A percentile compares a stretch with the other conserved stretches of the same genome.
Evolutionary conservation across 2,888 invertebrate species (phyloP).

Genomic region (Scaeva pyrastri): DNA sequence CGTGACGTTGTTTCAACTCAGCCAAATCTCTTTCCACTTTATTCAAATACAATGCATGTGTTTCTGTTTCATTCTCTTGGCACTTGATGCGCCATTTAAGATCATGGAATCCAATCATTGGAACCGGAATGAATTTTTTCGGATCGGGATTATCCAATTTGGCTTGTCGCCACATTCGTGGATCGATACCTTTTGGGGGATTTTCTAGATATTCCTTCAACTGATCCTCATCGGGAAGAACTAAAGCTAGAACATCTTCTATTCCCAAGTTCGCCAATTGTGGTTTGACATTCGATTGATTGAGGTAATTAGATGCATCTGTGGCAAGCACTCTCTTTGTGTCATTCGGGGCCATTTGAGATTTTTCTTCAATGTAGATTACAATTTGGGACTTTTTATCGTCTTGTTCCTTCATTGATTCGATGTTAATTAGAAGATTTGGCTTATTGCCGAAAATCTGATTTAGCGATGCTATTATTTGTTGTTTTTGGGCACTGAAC

Average conservation of each 20-base stretch:
- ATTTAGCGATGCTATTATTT: conserved; percentile 87
- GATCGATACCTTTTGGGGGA: conserved; percentile 96
- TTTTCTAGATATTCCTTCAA: conserved; percentile 94
- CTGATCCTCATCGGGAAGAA: conserved; percentile 91
- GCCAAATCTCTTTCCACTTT: conserved; percentile 91
- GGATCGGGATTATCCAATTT: conserved; percentile 98
- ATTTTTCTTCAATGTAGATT: conserved; percentile 90
- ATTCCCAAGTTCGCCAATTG: conserved; percentile 91
- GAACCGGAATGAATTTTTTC: conserved; percentile 94
- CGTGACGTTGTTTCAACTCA: conserved; percentile 91
- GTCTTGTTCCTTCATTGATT: conserved; percentile 90
- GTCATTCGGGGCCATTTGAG: conserved; percentile 86
- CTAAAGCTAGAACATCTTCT: conserved; percentile 88
- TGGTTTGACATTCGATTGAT: conserved; percentile 88
- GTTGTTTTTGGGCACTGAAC: conserved; percentile 88
- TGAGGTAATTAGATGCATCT: conserved; percentile 89
- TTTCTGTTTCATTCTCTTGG: conserved; percentile 92
- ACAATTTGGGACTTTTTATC: conserved; percentile 92
- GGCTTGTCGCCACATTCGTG: conserved; percentile 97
- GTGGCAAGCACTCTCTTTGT: conserved; percentile 89
- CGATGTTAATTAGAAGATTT: conserved; percentile 91
- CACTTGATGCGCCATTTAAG: conserved; percentile 91
- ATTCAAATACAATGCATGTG: conserved; percentile 92
- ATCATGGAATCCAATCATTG: conserved; percentile 95
- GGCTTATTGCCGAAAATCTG: conserved; percentile 93